These are phyloP conservation scores for Rhynchophorus ferrugineus DNA, from an alignment of 1,140 invertebrate genomes.

Conservation along the genomic window DNA sequence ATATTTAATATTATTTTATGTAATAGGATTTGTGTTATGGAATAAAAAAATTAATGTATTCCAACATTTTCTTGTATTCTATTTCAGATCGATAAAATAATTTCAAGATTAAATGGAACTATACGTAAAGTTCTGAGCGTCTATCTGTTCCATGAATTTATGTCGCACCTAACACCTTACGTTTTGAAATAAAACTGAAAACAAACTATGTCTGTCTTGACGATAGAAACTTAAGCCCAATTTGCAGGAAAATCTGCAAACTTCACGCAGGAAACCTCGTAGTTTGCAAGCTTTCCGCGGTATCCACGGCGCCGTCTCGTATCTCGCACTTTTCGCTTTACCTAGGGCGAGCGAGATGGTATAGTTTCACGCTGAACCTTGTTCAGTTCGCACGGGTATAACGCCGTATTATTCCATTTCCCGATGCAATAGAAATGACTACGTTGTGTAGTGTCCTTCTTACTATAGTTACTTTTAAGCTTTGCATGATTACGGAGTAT, in stretches of 20 bases:
- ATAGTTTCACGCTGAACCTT: conserved; percentile 14
- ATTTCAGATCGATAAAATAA: no score
- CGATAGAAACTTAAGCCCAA: conserved; percentile 6
- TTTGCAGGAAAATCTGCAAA: conserved; percentile 12
- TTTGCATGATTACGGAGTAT: conserved; percentile 10
- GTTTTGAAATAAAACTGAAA: neutral
- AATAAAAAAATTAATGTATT: no score
- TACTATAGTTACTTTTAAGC: conserved; percentile 17
- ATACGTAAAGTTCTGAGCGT: no score
- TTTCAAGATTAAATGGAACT: no score
- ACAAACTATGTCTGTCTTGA: neutral
- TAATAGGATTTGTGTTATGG: no score
- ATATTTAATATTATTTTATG: no score
- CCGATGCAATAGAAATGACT: conserved; percentile 17
- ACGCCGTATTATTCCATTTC: conserved; percentile 2
- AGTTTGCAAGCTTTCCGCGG: conserved; percentile 13
- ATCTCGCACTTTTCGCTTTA: conserved; percentile 16
- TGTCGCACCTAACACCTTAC: no score
- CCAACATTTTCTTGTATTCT: no score
- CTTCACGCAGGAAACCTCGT: conserved; percentile 14
- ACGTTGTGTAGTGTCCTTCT: conserved; percentile 11
- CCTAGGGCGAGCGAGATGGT: conserved; percentile 16
- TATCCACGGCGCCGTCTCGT: conserved; percentile 16
- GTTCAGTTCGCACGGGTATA: conserved; percentile 11
- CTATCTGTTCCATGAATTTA: no score